These are phyloP conservation scores for Erynnis tages DNA, from an alignment of 2,888 invertebrate species.

Conservation along the genomic window DNA sequence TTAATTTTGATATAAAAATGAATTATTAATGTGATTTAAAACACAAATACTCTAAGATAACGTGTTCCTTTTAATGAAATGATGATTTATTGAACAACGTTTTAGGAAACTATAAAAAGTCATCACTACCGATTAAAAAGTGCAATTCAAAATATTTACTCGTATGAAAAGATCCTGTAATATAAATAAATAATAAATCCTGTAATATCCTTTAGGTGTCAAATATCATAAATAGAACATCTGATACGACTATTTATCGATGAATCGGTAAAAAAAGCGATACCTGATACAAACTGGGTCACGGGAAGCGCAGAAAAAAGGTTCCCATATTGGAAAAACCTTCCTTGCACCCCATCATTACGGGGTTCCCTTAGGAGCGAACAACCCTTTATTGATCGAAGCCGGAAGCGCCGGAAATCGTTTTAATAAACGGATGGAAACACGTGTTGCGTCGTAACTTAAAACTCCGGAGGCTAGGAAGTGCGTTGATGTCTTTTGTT, in stretches of 20 bases:
- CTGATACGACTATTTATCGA: neutral
- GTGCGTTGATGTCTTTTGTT: conserved; percentile 28
- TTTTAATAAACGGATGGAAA: conserved; percentile 47
- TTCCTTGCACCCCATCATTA: conserved; percentile 38
- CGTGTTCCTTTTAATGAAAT: too few species aligned
- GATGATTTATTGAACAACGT: too few species aligned
- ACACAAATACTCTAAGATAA: too few species aligned
- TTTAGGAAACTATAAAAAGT: too few species aligned
- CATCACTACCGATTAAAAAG: too few species aligned
- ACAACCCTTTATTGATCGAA: conserved; percentile 40
- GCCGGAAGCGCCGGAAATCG: conserved; percentile 53
- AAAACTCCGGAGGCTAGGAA: conserved; percentile 25
- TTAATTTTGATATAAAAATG: too few species aligned
- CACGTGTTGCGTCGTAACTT: conserved; percentile 39
- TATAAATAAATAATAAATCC: too few species aligned
- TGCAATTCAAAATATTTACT: too few species aligned
- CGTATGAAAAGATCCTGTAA: too few species aligned
- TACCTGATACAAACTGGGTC: conserved; percentile 28
- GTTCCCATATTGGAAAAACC: conserved; percentile 19
- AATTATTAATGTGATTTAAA: too few species aligned
- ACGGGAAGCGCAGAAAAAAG: conserved; percentile 23
- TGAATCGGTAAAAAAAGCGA: neutral
- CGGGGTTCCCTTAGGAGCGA: conserved; percentile 33
- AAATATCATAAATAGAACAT: neutral
- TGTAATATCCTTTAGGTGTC: neutral